phyloP scores from a whole-genome alignment of 2,113 vertebrate genomes.

The Clarias magur region DNA sequence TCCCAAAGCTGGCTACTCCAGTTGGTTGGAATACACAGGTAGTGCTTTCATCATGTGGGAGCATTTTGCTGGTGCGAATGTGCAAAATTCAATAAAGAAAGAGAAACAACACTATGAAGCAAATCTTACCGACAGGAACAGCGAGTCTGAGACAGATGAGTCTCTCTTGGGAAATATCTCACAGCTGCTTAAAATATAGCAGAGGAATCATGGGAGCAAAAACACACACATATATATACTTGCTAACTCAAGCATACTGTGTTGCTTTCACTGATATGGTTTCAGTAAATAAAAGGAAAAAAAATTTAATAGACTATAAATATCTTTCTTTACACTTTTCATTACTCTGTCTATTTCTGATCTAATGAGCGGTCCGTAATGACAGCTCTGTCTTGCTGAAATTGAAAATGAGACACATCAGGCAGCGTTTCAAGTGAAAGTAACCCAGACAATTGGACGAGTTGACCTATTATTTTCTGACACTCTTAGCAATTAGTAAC shows the following conservation, averaged over 20 bases:
- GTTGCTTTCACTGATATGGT: neutral
- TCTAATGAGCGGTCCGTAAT: conserved; percentile 1
- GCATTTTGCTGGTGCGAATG: conserved; percentile 41
- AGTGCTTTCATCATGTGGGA: conserved; percentile 26
- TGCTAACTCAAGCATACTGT: neutral
- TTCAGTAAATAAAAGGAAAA: neutral
- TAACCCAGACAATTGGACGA: neutral
- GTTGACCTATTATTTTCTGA: neutral
- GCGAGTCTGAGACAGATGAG: conserved; percentile 12
- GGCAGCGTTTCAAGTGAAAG: neutral
- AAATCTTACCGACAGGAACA: conserved; percentile 25
- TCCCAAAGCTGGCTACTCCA: neutral
- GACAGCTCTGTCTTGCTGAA: neutral
- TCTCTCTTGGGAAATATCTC: conserved; percentile 50
- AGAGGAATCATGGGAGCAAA: conserved; percentile 27
- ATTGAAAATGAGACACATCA: neutral
- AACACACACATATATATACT: conserved; percentile 20
- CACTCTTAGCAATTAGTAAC: neutral
- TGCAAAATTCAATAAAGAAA: conserved; percentile 38
- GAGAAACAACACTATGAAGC: conserved; percentile 32
- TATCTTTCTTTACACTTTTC: neutral
- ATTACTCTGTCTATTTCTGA: neutral
- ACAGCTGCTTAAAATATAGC: conserved; percentile 44
- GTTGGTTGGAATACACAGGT: conserved; percentile 3
- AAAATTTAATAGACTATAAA: neutral